phyloP scores from a whole-genome alignment of 2,888 invertebrate species.

The Sarcophaga carnaria region DNA sequence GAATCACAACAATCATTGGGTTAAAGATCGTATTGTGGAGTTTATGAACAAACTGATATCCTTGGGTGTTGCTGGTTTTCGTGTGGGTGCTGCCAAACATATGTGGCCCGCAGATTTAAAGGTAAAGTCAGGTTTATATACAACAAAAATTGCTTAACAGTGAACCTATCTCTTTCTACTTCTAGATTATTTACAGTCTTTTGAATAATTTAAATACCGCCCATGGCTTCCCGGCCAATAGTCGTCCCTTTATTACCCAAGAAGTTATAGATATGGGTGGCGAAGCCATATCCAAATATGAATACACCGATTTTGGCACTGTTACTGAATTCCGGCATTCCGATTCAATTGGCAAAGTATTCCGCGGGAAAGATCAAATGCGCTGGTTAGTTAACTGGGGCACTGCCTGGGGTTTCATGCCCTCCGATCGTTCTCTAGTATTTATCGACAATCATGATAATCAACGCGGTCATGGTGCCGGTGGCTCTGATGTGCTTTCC shows the following conservation, averaged over 20 bases:
- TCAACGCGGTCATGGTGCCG: slow-evolving; percentile 89
- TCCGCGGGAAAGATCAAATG: slow-evolving; percentile 85
- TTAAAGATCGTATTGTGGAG: slow-evolving; percentile 75
- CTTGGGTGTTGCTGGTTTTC: slow-evolving; percentile 92
- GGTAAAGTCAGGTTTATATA: slow-evolving; percentile 74
- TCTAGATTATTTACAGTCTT: slow-evolving; percentile 82
- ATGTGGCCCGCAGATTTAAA: slow-evolving; percentile 90
- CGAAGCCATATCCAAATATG: slow-evolving; percentile 82
- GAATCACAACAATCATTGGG: slow-evolving; percentile 84
- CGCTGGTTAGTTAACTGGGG: slow-evolving; percentile 87
- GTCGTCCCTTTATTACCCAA: slow-evolving; percentile 87
- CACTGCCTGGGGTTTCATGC: slow-evolving; percentile 86
- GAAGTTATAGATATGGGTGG: slow-evolving; percentile 89
- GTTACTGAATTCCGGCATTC: slow-evolving; percentile 89
- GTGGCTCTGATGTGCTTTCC: slow-evolving; percentile 85
- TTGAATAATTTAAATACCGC: slow-evolving; percentile 85
- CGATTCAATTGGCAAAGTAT: slow-evolving; percentile 82
- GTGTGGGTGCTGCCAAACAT: slow-evolving; percentile 91
- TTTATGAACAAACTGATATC: slow-evolving; percentile 81
- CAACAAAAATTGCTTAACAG: no score
- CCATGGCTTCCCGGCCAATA: slow-evolving; percentile 85
- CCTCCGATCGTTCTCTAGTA: slow-evolving; percentile 85
- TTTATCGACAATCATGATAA: slow-evolving; percentile 97
- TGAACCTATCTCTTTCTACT: slow-evolving; percentile 74
- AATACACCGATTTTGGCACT: slow-evolving; percentile 83